Percentiles rank a stretch among this genome's conserved stretches.
Conservation (phyloP, 2,113 vertebrate genomes). For the Apeltes quadracus region DNA sequence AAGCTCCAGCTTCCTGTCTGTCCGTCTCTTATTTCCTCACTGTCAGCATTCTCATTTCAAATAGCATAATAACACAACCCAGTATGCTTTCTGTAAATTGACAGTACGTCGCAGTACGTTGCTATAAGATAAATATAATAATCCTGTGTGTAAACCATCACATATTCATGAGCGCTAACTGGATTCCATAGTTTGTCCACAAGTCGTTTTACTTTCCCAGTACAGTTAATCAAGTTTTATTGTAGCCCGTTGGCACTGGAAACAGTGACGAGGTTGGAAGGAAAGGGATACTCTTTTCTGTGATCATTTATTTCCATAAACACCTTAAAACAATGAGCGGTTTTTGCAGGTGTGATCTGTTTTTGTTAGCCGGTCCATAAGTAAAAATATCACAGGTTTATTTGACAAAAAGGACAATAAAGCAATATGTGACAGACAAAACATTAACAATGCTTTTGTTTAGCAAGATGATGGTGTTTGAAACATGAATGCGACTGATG, state of each 20-base stretch:
- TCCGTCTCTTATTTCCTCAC: constrained; percentile 5
- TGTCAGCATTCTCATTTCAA: not conserved
- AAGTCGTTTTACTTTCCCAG: not conserved
- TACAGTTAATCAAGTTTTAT: not conserved
- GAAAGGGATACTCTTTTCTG: not conserved
- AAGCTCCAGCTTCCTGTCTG: constrained; percentile 23
- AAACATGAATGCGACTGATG: not conserved
- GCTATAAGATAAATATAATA: no score
- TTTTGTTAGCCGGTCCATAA: not conserved
- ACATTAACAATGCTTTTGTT: not conserved
- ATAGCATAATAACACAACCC: not conserved
- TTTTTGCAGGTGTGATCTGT: not conserved
- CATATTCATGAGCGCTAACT: not conserved
- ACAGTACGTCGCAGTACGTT: no score
- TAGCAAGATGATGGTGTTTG: not conserved
- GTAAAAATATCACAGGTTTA: not conserved
- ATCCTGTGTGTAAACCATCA: not conserved
- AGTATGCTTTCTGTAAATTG: no score
- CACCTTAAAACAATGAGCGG: not conserved
- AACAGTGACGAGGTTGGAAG: not conserved
- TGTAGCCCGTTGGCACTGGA: not conserved
- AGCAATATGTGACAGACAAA: not conserved
- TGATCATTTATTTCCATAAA: not conserved
- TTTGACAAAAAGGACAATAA: not conserved
- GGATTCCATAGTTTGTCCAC: not conserved